Percentiles rank a stretch among this genome's conserved stretches.
Conservation (phyloP, 1,140 invertebrate species). For the Sesamia nonagrioides region DNA sequence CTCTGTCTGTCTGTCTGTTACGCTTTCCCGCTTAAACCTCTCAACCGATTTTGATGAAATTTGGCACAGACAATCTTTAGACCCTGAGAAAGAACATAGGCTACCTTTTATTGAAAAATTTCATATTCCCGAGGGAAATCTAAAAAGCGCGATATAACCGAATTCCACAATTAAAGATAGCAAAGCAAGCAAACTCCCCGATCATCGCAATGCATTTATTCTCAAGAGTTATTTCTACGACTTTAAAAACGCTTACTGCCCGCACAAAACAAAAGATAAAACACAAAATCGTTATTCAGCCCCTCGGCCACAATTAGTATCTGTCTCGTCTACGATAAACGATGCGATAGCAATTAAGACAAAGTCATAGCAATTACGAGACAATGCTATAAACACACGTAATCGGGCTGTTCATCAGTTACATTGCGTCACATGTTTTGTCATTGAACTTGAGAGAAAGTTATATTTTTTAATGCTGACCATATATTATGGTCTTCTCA, state of each 20-base stretch:
- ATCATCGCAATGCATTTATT: too few species aligned
- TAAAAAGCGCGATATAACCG: too few species aligned
- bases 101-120: too few species aligned
- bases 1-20: too few species aligned
- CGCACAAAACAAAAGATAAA: conserved; percentile 22
- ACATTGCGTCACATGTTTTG: conserved; percentile 34
- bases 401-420: conserved; percentile 27
- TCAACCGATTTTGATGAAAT: too few species aligned
- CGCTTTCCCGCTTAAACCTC: too few species aligned
- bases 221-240: not conserved
- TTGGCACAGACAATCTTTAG: too few species aligned
- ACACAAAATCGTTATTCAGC: conserved; percentile 9
- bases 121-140: too few species aligned
- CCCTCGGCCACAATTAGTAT: conserved; percentile 24
- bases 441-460: conserved; percentile 49
- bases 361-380: conserved; percentile 30
- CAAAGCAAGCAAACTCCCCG: too few species aligned
- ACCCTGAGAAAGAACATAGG: too few species aligned
- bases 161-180: too few species aligned
- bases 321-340: conserved; percentile 15
- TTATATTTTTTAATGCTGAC: conserved; percentile 12
- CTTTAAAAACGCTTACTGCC: conserved; percentile 11
- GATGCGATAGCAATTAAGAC: conserved; percentile 38
- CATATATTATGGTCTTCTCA: not conserved
- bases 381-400: conserved; percentile 40